Conservation (phyloP, 1,140 invertebrate genomes). For the Samia ricini region DNA sequence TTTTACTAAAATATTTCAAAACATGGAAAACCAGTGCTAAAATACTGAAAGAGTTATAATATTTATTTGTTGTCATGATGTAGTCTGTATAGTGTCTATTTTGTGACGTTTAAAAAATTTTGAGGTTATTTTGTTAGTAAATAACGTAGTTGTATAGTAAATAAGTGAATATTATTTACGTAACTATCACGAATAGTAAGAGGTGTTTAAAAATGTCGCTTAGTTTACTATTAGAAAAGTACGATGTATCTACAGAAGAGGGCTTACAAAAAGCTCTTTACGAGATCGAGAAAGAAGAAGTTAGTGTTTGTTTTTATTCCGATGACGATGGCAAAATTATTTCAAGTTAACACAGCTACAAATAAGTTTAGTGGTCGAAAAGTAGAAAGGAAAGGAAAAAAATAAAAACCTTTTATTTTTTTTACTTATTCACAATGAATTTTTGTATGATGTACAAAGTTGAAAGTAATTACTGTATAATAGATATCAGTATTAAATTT, state of each 20-base stretch:
- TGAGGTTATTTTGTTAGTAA: conserved; percentile 12
- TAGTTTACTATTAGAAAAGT: conserved; percentile 61
- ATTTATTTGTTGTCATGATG: no score
- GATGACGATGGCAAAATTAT: conserved; percentile 16
- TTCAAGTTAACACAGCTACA: neutral
- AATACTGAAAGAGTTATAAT: no score
- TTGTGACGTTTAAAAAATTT: conserved; percentile 5
- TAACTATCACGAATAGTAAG: neutral
- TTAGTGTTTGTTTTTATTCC: conserved; percentile 25
- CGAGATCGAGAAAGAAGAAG: conserved; percentile 71
- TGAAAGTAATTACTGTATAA: no score
- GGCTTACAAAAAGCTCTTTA: conserved; percentile 61
- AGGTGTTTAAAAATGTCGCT: conserved; percentile 52
- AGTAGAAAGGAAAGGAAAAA: no score
- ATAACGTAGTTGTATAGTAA: conserved; percentile 2
- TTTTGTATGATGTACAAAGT: no score
- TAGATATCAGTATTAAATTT: no score
- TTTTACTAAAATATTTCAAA: no score
- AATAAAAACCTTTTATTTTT: no score
- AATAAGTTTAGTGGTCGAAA: neutral
- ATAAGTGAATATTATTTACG: no score
- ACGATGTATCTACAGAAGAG: conserved; percentile 68
- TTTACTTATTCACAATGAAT: no score
- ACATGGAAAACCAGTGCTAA: no score
- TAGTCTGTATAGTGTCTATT: neutral